Evolutionary conservation across 2,797 vertebrate species (phyloP).

Genomic region (Enteromius paludinosus): DNA sequence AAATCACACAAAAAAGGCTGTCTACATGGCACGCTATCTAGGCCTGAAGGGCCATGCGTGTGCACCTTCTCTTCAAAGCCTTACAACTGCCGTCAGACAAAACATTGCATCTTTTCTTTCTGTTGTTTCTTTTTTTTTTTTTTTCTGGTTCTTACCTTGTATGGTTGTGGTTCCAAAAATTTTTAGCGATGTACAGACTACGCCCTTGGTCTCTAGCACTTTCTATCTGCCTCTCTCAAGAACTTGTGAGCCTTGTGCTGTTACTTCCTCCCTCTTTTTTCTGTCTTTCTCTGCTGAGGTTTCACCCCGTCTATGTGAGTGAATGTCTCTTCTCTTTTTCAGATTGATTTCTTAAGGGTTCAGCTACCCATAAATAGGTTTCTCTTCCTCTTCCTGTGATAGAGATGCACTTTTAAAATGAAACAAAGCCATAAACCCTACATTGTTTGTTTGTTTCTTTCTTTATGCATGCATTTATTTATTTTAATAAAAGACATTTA

Average conservation of each 20-base stretch:
- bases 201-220: conserved; percentile 50
- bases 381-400: conserved; percentile 55
- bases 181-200: conserved; percentile 45
- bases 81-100: neutral
- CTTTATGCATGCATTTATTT: neutral
- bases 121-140: neutral
- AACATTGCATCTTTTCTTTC: conserved; percentile 19
- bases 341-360: conserved; percentile 49
- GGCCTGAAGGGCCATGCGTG: neutral
- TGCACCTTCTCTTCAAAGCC: neutral
- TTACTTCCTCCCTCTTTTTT: conserved; percentile 58
- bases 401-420: neutral
- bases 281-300: conserved; percentile 51
- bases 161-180: conserved; percentile 34
- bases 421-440: neutral
- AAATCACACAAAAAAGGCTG: neutral
- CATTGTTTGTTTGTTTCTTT: neutral
- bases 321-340: conserved; percentile 53
- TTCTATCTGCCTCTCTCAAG: conserved; percentile 30
- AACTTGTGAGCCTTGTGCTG: conserved; percentile 40
- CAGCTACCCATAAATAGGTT: conserved; percentile 39
- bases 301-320: conserved; percentile 28
- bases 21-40: neutral
- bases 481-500: neutral
- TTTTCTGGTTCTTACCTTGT: conserved; percentile 60